A percentile compares a stretch with the other conserved stretches of the same genome.
These are phyloP conservation scores for Otis tarda DNA, from an alignment of 2,113 vertebrate species.

Conservation along the genomic window DNA sequence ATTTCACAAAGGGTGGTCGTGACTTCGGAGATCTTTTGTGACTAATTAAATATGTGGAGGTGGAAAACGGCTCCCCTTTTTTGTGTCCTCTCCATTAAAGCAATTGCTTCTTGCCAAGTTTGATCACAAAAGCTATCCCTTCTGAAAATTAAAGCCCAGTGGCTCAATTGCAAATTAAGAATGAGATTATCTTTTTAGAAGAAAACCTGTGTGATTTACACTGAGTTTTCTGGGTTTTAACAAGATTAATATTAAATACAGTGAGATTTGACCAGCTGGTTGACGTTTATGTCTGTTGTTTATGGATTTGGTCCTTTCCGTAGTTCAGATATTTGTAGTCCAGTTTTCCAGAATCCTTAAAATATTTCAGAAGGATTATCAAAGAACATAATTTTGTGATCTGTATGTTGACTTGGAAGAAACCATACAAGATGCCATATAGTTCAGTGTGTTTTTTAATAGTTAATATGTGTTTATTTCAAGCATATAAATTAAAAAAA, in stretches of 20 bases:
- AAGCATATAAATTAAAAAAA: too few species aligned
- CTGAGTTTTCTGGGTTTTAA: not conserved
- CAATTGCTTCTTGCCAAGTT: not conserved
- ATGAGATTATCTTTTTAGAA: not conserved
- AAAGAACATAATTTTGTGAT: not conserved
- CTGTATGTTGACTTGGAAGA: not conserved
- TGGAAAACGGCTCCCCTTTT: not conserved
- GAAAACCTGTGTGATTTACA: not conserved
- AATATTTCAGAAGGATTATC: not conserved
- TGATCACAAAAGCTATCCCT: not conserved
- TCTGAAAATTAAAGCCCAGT: not conserved
- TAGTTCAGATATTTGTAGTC: not conserved
- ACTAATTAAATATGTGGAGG: not conserved
- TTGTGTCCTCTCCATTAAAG: not conserved
- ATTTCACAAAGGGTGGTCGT: fast-evolving
- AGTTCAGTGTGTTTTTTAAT: not conserved
- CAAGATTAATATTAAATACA: not conserved
- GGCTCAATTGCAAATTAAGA: not conserved
- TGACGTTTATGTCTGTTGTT: not conserved
- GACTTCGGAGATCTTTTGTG: not conserved
- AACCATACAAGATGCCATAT: too few species aligned
- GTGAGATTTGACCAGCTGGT: not conserved
- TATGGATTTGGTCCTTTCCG: not conserved
- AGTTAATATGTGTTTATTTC: not conserved
- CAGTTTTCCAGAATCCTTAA: not conserved